Evolutionary conservation across 2,113 vertebrate species (phyloP).

Genomic region (Sylvia atricapilla): DNA sequence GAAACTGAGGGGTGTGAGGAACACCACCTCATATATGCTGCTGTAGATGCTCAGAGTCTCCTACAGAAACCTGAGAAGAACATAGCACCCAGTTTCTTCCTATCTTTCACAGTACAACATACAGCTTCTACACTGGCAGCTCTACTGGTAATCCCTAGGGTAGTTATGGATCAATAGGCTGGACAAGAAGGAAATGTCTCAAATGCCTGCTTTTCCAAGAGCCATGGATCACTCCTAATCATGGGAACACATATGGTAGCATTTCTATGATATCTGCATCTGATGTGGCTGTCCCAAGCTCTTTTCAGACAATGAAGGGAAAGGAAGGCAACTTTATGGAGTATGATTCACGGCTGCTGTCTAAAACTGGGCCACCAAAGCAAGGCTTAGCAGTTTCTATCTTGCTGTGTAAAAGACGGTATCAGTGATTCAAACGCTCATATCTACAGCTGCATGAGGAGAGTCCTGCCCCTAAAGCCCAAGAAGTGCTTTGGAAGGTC

Average conservation of each 20-base stretch:
- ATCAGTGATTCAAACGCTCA: neutral
- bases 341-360: neutral
- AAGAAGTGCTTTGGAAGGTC: neutral
- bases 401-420: neutral
- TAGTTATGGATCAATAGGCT: neutral
- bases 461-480: neutral
- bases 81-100: neutral
- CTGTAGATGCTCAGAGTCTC: neutral
- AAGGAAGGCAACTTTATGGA: neutral
- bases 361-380: neutral
- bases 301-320: neutral
- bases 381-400: neutral
- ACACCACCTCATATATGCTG: neutral
- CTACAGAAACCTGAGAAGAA: neutral
- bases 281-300: neutral
- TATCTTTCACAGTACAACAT: neutral
- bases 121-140: neutral
- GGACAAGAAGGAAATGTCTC: neutral
- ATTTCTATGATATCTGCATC: neutral
- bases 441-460: neutral
- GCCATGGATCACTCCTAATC: neutral
- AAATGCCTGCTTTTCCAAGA: neutral
- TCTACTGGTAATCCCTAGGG: neutral
- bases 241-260: neutral
- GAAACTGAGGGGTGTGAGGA: neutral